A percentile compares a stretch with the other conserved stretches of the same genome.
Evolutionary conservation across 37 sponge, comb jelly and placozoan species (phyloP).

Genomic region (Lycopodina hypogea): DNA sequence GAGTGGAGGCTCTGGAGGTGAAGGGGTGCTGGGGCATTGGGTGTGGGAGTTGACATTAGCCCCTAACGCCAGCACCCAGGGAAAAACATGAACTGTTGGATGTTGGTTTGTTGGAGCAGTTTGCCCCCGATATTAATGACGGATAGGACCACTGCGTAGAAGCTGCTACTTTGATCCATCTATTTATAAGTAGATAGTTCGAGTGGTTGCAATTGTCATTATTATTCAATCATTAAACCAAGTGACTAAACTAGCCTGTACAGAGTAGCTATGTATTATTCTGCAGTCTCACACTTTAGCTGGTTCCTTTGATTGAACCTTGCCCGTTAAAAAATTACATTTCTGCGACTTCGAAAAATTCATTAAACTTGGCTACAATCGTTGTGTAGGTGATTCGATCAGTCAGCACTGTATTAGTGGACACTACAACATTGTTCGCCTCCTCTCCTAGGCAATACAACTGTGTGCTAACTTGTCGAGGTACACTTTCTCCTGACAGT

Average conservation of each 20-base stretch:
- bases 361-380: slow-evolving; percentile 23
- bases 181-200: too few relatives aligned
- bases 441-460: slow-evolving; percentile 41
- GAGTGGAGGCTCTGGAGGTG: too few relatives aligned
- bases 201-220: slow-evolving; percentile 16
- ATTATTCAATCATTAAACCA: too few relatives aligned
- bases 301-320: slow-evolving; percentile 18
- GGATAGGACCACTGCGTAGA: too few relatives aligned
- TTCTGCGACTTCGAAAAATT: slow-evolving; percentile 24
- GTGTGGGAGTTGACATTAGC: too few relatives aligned
- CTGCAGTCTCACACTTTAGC: slow-evolving; percentile 12
- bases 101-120: too few relatives aligned
- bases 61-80: too few relatives aligned
- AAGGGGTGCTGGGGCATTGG: too few relatives aligned
- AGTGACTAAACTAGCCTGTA: slow-evolving; percentile 19
- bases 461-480: neutral
- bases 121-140: too few relatives aligned
- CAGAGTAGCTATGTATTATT: slow-evolving; percentile 11
- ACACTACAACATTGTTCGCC: slow-evolving; percentile 15
- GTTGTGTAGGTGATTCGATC: neutral
- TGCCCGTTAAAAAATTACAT: slow-evolving; percentile 30
- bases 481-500: neutral
- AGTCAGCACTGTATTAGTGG: slow-evolving; percentile 19
- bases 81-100: too few relatives aligned
- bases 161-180: too few relatives aligned